Evolutionary conservation across 2,888 invertebrate species (phyloP), one percentile per base, ranked within the genome.

Genomic region (Pseudococcus jackbeardsleyi): DNA sequence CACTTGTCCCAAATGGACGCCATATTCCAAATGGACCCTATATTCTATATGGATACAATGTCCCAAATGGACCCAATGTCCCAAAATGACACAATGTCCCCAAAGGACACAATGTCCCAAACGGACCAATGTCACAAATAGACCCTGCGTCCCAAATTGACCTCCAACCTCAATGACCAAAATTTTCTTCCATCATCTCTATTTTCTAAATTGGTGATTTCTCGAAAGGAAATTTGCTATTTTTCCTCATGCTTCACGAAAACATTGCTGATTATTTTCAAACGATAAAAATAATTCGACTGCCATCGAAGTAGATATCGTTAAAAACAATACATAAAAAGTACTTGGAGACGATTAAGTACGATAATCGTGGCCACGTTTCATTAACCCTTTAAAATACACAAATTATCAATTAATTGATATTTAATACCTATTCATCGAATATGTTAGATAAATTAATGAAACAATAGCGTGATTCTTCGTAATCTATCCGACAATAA

Each of bases 371-470:
- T 26, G 68, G 11, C 22, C 68, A 26, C 68, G 68, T 26, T 68
- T 68, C 68, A 26, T 68, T 68, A 68, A 68, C 68, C 68, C 68
- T 26, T 26, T 26, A 68, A 68, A 68, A 68, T 26, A 68, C 68
- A 68, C 68, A 68, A 68, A 68, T 68, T 68, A 68, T 68, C 68
- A 68, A 68, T 68, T 68, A 68, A 68, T 68, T 68, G 68, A 68
- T 68, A 68, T 68, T 68, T 68, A 68, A 68, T 68, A 68, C 68
- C 68, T 68, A 68, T 68, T 68, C 68, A 68, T 26, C 68, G 68
- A 68, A 22, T 26, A 68, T 26, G 22, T 22, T 68, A 68, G 68
- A 68, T 68, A 68, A 68, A 68, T 15, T 54, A 54, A 68, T 26
- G 68, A 68, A 68, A 68, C 68, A 68, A 68, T 68, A 26, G 68